phyloP scores from a whole-genome alignment of 1,140 invertebrate species.

The Hirudo medicinalis region DNA sequence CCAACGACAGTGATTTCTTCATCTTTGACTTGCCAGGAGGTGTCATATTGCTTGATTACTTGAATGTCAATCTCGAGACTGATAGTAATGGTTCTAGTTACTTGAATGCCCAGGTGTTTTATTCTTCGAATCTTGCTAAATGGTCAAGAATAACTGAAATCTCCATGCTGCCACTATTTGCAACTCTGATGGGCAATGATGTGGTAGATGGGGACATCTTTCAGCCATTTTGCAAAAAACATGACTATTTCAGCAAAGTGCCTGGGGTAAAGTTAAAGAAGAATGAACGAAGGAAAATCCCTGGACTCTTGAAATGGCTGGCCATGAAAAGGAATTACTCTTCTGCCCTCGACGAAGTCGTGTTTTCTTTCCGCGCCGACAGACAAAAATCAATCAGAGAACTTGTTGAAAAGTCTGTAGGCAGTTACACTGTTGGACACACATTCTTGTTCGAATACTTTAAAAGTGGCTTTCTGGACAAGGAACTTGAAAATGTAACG shows the following conservation, averaged over 20 bases:
- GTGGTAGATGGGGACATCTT: not conserved
- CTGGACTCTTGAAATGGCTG: not conserved
- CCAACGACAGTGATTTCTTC: slow-evolving; percentile 81
- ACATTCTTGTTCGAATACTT: too few species aligned
- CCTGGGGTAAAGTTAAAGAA: not conserved
- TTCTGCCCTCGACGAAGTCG: not conserved
- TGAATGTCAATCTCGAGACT: slow-evolving; percentile 40
- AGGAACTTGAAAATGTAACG: not conserved
- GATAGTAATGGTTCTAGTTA: slow-evolving; percentile 13
- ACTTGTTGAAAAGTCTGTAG: not conserved
- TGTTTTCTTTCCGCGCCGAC: not conserved
- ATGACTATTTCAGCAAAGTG: not conserved
- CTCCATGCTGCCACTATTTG: not conserved
- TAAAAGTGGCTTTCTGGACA: too few species aligned
- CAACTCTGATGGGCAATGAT: slow-evolving; percentile 8
- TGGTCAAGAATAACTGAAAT: not conserved
- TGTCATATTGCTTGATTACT: slow-evolving; percentile 62
- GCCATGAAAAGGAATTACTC: not conserved
- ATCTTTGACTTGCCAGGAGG: slow-evolving; percentile 57
- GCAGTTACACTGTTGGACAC: not conserved
- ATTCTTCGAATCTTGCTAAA: slow-evolving; percentile 5
- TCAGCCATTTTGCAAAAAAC: slow-evolving; percentile 5
- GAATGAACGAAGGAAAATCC: slow-evolving; percentile 4
- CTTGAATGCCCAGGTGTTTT: not conserved
- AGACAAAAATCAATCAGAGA: not conserved